Evolutionary conservation across 1,140 invertebrate species (phyloP), one percentile per base, ranked within the genome.

Genomic region (Armadillidium nasatum): DNA sequence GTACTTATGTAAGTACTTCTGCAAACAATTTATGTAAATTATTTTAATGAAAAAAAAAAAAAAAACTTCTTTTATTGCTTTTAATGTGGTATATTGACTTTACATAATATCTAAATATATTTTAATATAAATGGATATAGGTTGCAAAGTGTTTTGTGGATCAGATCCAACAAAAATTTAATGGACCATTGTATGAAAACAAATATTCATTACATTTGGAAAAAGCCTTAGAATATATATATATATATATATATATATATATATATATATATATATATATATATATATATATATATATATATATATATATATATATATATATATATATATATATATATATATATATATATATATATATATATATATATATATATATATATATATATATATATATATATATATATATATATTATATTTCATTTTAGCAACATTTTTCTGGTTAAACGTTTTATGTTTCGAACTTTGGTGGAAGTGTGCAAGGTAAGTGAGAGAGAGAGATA

Each of bases 401-500:
- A 68, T 10, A 68, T 68, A 15, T 68, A 68, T 68, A 68, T 68
- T 81, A 81, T 70, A 75, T 79, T 68, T 81, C 79, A 70, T 80
- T 81, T 77, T 81, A 78, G 78, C 81, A 0, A 80, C 81, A 0
- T 81, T 81, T 72, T 81, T 81, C 75, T 81, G 81, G 81, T 75
- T 81, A 6, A 81, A 80, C 44, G 81, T 80, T 10, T 76, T 81
- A 13, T 81, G 78, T 22, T 79, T 81, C 45, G 79, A 79, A 68
- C 71, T 80, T n/a, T 81, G 76, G 78, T 81, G 79, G 76, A 79
- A 80, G 60, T 80, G 78, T 71, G 77, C 80, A 10, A 81, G 80
- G 80, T 81, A 76, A 10, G 78, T 50, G 33, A 3, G 33, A 1
- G n/a, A n/a, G n/a, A n/a, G n/a, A n/a, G n/a, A n/a, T n/a, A n/a